Evolutionary conservation across 2,113 vertebrate species (phyloP), one percentile per base, ranked within the genome.

Genomic region (Cyprinodon tularosa): DNA sequence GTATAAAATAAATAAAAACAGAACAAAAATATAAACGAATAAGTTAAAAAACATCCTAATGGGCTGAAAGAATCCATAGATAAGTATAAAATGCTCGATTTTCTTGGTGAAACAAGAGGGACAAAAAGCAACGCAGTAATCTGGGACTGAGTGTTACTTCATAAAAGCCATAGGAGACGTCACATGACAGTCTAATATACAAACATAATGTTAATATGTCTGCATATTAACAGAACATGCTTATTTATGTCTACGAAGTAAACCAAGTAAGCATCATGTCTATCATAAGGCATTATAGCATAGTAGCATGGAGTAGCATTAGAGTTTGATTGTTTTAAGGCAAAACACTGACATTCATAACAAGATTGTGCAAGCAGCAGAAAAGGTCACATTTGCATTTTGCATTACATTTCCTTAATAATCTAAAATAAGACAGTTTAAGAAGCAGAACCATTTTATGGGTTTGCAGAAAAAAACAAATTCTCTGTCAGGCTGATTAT

Each of bases 21-120:
- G 12, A 66, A 17, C 0, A 5, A 37, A 13, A 45, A 39, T n/a
- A 14, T n/a, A 45, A 50, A n/a, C 13, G 57, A 29, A 29, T 29
- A 29, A 29, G 29, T 29, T 29, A 29, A 29, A 29, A 29, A 29
- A 29, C 29, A 29, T 29, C 29, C 17, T 22, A 6, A 59, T 59
- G 57, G 1, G 9, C 9, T 15, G 50, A 59, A 72, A 38, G 42
- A 38, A 59, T 38, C 37, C 76, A 57, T 22, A 57, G 76, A 29
- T 17, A 44, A 47, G 29, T 72, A 75, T 70, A 67, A 14, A 76
- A 40, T 17, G 57, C 40, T 13, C 57, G 39, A 78, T 78, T 29
- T 29, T 29, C 63, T 61, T 12, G 14, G 59, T 68, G 45, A 68
- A 74, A 71, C 66, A 62, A 14, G 15, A 12, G 9, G 9, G 17